These are phyloP conservation scores for Apis florea DNA, from an alignment of 1,140 invertebrate species.

Conservation along the genomic window DNA sequence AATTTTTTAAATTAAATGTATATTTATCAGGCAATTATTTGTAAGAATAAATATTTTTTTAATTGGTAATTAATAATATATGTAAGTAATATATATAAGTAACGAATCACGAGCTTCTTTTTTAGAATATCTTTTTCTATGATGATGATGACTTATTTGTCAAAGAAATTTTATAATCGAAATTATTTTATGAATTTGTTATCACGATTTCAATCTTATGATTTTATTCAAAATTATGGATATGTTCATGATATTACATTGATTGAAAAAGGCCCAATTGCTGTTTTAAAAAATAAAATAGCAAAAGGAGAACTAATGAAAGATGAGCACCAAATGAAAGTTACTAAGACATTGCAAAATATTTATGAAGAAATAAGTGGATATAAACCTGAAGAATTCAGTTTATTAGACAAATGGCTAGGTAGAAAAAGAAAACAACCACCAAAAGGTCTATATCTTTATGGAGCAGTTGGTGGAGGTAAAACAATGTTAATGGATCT, in stretches of 20 bases:
- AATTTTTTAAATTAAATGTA: slow-evolving; percentile 13
- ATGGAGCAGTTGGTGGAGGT: slow-evolving; percentile 94
- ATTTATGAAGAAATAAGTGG: slow-evolving; percentile 85
- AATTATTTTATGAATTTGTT: slow-evolving; percentile 61
- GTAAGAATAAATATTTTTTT: not conserved
- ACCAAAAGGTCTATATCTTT: slow-evolving; percentile 90
- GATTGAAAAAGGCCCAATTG: slow-evolving; percentile 75
- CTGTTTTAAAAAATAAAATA: slow-evolving; percentile 83
- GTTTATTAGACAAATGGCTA: slow-evolving; percentile 77
- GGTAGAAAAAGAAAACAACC: slow-evolving; percentile 75
- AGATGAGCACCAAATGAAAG: slow-evolving; percentile 87
- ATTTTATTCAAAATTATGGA: slow-evolving; percentile 45
- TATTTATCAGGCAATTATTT: not conserved
- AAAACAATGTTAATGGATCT: slow-evolving; percentile 99
- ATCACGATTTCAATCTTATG: slow-evolving; percentile 51
- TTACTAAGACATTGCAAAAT: slow-evolving; percentile 85
- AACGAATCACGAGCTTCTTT: slow-evolving; percentile 29
- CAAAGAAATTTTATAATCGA: slow-evolving; percentile 57
- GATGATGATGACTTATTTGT: slow-evolving; percentile 69
- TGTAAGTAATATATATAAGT: slow-evolving; percentile 5
- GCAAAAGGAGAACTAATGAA: slow-evolving; percentile 82
- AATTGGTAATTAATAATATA: not conserved
- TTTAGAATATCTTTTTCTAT: slow-evolving; percentile 40
- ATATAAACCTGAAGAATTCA: slow-evolving; percentile 82
- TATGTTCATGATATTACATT: slow-evolving; percentile 39